Evolutionary conservation across 2,797 vertebrate species (phyloP).

Genomic region (Mormyrops attenuatus): DNA sequence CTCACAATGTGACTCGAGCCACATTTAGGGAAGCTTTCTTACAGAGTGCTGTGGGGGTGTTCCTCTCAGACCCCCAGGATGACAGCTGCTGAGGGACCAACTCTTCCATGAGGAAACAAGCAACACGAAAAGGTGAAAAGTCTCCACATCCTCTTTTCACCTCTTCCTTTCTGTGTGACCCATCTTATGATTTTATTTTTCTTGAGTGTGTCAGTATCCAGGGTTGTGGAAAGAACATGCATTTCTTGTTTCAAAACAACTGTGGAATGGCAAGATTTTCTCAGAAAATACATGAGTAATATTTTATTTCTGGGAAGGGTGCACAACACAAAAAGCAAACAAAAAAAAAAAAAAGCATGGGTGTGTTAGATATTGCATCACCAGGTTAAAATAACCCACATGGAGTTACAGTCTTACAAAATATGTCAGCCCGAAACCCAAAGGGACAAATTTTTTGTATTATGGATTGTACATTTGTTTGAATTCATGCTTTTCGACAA

Average conservation of each 20-base stretch:
- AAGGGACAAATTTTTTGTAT: background rate
- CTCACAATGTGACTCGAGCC: background rate
- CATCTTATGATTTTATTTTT: constrained; percentile 28
- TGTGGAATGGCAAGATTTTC: background rate
- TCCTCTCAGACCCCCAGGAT: constrained; percentile 2
- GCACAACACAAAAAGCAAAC: too few species aligned
- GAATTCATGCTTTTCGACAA: background rate
- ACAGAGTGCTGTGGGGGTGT: constrained; percentile 26
- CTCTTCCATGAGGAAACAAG: constrained; percentile 17
- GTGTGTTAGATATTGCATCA: background rate
- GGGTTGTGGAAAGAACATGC: background rate
- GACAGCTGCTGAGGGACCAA: constrained; percentile 17
- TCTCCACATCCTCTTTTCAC: background rate
- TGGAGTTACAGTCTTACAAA: background rate
- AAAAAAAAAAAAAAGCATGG: background rate
- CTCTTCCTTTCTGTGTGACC: constrained; percentile 37
- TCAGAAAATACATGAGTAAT: background rate
- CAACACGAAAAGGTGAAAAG: constrained; percentile 41
- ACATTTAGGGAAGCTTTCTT: background rate
- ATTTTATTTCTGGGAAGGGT: background rate
- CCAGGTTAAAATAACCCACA: background rate
- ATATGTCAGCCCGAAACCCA: background rate
- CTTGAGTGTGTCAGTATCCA: constrained; percentile 20
- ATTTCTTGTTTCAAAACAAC: background rate
- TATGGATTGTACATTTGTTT: background rate